phyloP scores from a whole-genome alignment of 2,113 vertebrate species.

The Phyllostomus discolor region DNA sequence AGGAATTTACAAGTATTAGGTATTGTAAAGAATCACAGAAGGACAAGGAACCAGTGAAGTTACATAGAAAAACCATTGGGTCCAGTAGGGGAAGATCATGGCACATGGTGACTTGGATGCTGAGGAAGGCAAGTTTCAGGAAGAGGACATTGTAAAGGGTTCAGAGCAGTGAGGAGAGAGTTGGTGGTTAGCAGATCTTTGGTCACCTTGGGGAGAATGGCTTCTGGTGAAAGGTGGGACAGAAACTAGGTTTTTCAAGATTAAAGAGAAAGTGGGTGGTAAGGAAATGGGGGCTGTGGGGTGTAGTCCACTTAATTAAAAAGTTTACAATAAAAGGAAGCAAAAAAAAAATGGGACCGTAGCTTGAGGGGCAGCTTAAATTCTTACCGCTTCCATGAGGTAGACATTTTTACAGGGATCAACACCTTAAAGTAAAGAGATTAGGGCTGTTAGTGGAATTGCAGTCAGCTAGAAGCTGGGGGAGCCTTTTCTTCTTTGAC shows the following conservation, averaged over 20 bases:
- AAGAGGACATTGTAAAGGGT: background rate
- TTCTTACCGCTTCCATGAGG: slow-evolving; percentile 14
- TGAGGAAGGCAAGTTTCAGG: background rate
- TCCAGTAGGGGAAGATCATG: background rate
- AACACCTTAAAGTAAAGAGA: background rate
- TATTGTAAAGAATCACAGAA: background rate
- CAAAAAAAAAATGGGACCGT: background rate
- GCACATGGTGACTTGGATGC: rapidly evolving
- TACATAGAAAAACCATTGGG: background rate
- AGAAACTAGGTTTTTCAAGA: background rate
- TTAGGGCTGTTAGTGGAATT: slow-evolving; percentile 31
- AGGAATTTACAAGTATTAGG: background rate
- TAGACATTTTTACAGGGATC: slow-evolving; percentile 33
- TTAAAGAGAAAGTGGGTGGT: slow-evolving; percentile 24
- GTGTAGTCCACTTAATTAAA: slow-evolving; percentile 13
- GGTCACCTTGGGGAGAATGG: background rate
- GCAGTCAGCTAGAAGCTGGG: background rate
- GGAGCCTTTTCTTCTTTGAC: background rate
- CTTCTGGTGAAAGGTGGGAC: background rate
- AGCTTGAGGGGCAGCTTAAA: slow-evolving; percentile 36
- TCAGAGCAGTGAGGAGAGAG: background rate
- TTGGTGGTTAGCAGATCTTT: background rate
- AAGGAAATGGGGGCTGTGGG: background rate
- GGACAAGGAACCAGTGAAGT: background rate
- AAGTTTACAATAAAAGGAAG: slow-evolving; percentile 17